Evolutionary conservation across 2,113 vertebrate species (phyloP).

Genomic region (Gallinago jamesoni): DNA sequence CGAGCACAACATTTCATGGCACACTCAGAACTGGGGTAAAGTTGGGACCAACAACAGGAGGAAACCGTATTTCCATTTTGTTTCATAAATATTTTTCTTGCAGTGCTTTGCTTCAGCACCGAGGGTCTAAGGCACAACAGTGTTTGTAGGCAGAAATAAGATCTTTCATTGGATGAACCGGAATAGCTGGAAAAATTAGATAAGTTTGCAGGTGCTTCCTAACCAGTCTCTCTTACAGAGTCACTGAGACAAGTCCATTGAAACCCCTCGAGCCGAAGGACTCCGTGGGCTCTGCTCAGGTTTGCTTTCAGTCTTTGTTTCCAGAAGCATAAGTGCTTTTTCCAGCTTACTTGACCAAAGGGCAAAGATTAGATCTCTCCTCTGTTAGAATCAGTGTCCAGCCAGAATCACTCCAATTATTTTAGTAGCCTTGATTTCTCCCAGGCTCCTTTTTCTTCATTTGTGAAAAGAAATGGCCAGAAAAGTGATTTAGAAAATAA

Average conservation of each 20-base stretch:
- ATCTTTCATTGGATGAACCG: not conserved
- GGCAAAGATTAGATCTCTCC: not conserved
- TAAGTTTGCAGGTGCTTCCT: conserved; percentile 45
- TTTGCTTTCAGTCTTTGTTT: not conserved
- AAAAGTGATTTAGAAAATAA: not conserved
- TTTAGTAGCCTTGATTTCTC: not conserved
- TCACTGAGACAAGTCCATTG: not conserved
- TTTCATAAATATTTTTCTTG: conserved; percentile 10
- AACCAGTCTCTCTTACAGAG: not conserved
- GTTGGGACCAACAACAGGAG: not conserved
- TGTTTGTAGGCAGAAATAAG: not conserved
- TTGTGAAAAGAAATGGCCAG: not conserved
- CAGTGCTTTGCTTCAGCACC: not conserved
- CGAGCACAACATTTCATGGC: not conserved
- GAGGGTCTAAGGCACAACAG: not conserved
- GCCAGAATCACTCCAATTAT: not conserved
- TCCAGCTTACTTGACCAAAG: not conserved
- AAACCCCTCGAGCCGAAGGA: not conserved
- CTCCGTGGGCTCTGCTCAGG: not conserved
- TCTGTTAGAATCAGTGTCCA: not conserved
- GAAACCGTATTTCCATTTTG: conserved; percentile 21
- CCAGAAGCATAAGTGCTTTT: not conserved
- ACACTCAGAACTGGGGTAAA: not conserved
- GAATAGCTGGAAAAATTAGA: conserved; percentile 40
- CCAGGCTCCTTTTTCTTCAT: not conserved